Evolutionary conservation across 2,113 vertebrate genomes (phyloP).

Genomic region (Lycocorax pyrrhopterus): DNA sequence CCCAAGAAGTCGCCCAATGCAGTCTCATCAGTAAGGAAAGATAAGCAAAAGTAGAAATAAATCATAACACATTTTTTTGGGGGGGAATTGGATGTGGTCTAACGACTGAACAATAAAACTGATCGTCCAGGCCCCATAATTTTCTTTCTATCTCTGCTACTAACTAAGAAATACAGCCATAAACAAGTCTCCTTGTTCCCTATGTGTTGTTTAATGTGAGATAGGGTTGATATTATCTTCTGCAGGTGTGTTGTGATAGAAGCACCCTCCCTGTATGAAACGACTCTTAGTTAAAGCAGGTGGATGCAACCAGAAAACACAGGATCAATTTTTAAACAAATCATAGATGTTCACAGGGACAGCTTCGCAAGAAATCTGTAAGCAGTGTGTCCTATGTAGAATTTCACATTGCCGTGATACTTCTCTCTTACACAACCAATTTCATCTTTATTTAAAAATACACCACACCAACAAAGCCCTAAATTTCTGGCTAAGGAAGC

Average conservation of each 20-base stretch:
- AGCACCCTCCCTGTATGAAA: neutral
- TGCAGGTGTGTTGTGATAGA: neutral
- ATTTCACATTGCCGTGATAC: neutral
- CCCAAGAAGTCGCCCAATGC: accelerated
- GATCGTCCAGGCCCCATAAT: neutral
- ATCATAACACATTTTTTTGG: accelerated
- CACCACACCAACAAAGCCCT: neutral
- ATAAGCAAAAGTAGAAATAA: neutral
- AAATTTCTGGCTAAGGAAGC: neutral
- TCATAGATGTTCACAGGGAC: neutral
- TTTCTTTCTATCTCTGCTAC: neutral
- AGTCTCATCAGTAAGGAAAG: neutral
- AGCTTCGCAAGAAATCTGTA: neutral
- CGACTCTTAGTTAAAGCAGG: neutral
- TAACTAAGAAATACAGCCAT: neutral
- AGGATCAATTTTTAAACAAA: neutral
- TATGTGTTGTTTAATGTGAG: neutral
- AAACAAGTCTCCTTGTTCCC: neutral
- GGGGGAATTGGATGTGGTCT: accelerated
- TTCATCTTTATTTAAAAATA: neutral
- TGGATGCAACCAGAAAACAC: neutral
- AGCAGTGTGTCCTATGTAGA: neutral
- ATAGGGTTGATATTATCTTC: neutral
- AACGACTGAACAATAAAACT: neutral
- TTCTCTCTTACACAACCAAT: neutral